Percentiles rank a stretch among this genome's conserved stretches.
phyloP scores from a whole-genome alignment of 2,113 vertebrate genomes.

The Platichthys stellatus region DNA sequence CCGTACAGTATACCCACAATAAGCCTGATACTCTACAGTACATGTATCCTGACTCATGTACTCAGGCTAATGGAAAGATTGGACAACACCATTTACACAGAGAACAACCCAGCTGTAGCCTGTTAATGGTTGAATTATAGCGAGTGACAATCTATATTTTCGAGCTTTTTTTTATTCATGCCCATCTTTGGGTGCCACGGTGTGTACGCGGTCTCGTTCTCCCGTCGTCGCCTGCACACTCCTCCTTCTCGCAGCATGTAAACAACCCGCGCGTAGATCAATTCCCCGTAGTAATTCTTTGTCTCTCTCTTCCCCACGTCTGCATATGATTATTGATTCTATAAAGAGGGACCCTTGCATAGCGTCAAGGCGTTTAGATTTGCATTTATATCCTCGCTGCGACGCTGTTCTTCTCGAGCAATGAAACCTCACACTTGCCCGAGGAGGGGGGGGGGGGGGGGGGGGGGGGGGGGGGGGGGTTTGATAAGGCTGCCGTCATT shows the following conservation, averaged over 20 bases:
- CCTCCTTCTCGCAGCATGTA: constrained; percentile 54
- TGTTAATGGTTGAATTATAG: constrained; percentile 57
- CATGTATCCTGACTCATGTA: constrained; percentile 28
- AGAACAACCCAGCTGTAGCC: constrained; percentile 39
- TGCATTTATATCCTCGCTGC: constrained; percentile 78
- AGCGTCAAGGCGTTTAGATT: constrained; percentile 69
- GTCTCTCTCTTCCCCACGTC: constrained; percentile 39
- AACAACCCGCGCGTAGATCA: constrained; percentile 65
- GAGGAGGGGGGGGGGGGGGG: constrained; percentile 44
- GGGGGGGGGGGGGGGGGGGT: constrained; percentile 41
- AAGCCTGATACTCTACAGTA: constrained; percentile 11
- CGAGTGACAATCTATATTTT: constrained; percentile 48
- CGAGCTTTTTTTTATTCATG: background rate
- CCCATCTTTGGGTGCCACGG: constrained; percentile 20
- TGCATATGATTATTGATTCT: constrained; percentile 79
- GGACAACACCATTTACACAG: constrained; percentile 42
- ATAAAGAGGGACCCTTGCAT: constrained; percentile 70
- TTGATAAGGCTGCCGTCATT: constrained; percentile 77
- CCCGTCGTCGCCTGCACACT: constrained; percentile 7
- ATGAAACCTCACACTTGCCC: constrained; percentile 66
- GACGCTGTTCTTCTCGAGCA: constrained; percentile 65
- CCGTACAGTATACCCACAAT: constrained; percentile 11
- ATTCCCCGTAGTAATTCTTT: constrained; percentile 62
- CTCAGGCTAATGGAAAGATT: constrained; percentile 51
- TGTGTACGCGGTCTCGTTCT: constrained; percentile 31